Evolutionary conservation across 2,888 invertebrate species (phyloP), one percentile per base, ranked within the genome.

Genomic region (Beris morrisii): DNA sequence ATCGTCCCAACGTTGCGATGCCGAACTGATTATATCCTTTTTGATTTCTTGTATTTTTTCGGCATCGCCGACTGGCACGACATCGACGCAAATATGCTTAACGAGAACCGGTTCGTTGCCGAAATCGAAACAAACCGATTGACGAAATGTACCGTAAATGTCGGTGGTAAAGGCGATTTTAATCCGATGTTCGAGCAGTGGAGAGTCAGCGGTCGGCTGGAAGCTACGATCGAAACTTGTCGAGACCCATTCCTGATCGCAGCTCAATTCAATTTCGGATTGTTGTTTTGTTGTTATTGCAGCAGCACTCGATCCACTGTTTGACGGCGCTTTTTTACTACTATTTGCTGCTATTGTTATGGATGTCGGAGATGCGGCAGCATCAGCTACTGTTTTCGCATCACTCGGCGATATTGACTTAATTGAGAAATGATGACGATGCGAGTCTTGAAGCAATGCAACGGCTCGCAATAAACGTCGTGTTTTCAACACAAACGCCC

Each of bases 41-140:
- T 85, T 84, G 38, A 88, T 86, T 72, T 86, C 86, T 72, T 86
- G 84, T 45, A 89, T 85, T 73, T 86, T 85, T 66, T 85, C 84
- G 0, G 85, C 79, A 75, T 91, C 89, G 12, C 85, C 83, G 1
- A 86, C 84, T 0, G 90, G 90, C 15, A 90, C 84, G 4, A 91
- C 90, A 76, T 92, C 92, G 4, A 91, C 89, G 75, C 90, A 89
- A 30, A 92, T 78, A 74, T 88, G 86, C 70, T 86, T 85, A 6
- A 88, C 85, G 4, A 89, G 75, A 28, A 86, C 82, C 0, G 88
- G 87, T 74, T 87, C 85, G 61, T 79, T 76, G 1, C 89, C 89
- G 74, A 90, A 88, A 77, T 90, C 91, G 77, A 92, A 90, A 4
- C 91, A 86, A 3, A 92, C 83, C 1, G 89, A 86, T 77, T 93